Percentiles rank a stretch among this genome's conserved stretches.
These are phyloP conservation scores for Timandra comae DNA, from an alignment of 2,888 invertebrate species.

Conservation along the genomic window DNA sequence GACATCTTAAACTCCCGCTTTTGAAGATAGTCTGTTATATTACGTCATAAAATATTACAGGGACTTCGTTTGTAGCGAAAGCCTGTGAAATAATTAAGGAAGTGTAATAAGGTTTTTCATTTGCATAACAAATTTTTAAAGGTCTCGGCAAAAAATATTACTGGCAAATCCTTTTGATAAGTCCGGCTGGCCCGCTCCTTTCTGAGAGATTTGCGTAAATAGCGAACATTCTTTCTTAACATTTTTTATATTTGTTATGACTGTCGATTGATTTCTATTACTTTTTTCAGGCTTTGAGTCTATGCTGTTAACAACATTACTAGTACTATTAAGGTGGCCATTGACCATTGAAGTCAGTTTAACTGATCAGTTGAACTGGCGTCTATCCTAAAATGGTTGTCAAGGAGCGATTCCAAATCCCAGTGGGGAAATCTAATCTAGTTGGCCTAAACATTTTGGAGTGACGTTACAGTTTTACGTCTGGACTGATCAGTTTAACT, in stretches of 20 bases:
- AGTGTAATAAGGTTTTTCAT: conserved; percentile 64
- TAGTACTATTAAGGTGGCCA: no score
- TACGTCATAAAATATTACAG: conserved; percentile 61
- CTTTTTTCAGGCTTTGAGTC: no score
- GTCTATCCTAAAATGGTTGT: no score
- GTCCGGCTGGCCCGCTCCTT: conserved; percentile 37
- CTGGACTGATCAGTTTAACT: no score
- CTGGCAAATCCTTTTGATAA: conserved; percentile 52
- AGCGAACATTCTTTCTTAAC: conserved; percentile 10
- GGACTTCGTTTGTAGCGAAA: conserved; percentile 48
- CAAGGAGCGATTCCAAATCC: no score
- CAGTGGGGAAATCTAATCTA: no score
- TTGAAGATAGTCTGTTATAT: conserved; percentile 55
- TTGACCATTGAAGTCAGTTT: no score
- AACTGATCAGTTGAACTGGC: no score
- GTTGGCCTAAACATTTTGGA: no score
- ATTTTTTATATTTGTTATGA: conserved; percentile 12
- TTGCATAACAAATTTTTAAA: conserved; percentile 63
- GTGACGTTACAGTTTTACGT: no score
- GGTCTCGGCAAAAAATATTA: conserved; percentile 45
- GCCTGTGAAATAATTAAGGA: conserved; percentile 64
- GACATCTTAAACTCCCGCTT: conserved; percentile 43
- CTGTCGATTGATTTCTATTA: conserved; percentile 11
- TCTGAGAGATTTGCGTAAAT: conserved; percentile 23
- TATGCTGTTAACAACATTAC: no score